Base-by-base conservation (phyloP, 2,888 invertebrate genomes). In the Chaitophorus viminalis region DNA sequence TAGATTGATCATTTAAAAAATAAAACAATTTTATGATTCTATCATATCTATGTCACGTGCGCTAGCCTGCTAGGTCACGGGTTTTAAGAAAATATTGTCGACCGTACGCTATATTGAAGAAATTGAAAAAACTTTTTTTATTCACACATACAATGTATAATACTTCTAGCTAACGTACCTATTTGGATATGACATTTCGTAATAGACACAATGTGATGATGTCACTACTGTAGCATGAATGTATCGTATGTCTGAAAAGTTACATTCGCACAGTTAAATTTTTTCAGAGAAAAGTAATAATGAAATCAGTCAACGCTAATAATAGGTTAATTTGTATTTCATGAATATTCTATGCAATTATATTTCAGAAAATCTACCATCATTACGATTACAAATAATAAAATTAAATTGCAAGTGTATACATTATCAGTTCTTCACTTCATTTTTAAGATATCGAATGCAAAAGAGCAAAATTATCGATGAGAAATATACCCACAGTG, bases 161-260 rank as follows among this genome's bases (percentile, higher is more conserved):
- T 65, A 76, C 46, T 84, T 52, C 52, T 78, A 65, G 29, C 52
- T 52, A 46, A 72, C 84, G 54, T 36, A 79, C n/a, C n/a, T n/a
- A n/a, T 72, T 86, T 68, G 74, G 25, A 74, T 87, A 87, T 79
- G 74, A 79, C 79, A 74, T 87, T 87, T 87, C 86, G 86, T 87
- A 87, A 85, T 85, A 70, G 70, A 52, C 85, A 70, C 85, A 78
- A 87, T 87, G 60, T 87, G 79, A 79, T 87, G 86, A 87, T 87
- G 86, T 87, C 86, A 87, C 79, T 78, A 72, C 72, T 70, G 54
- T 82, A 78, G 33, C 68, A 84, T 31, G 76, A 76, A 65, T 65
- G 65, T 74, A 39, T 84, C 33, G 83, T 75, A 39, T 65, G 65
- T 52, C 65, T 18, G n/a, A n/a, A 25, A 65, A 65, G 65, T 65